Conservation (phyloP, 2,797 vertebrate species). For the Sphaeramia orbicularis region DNA sequence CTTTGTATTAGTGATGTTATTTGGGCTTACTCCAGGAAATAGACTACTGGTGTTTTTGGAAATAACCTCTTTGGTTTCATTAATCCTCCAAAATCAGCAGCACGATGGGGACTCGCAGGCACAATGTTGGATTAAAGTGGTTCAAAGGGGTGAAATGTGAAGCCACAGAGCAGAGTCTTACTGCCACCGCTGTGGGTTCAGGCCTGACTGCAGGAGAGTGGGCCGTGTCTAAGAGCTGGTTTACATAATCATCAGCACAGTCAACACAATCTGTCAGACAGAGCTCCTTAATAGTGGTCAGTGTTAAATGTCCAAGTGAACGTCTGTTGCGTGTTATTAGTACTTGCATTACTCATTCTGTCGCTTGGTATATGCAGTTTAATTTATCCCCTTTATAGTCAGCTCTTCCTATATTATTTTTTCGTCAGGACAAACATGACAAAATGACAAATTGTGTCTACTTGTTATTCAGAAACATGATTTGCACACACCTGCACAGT, state of each 20-base stretch:
- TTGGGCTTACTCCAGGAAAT: not conserved
- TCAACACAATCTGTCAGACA: conserved; percentile 17
- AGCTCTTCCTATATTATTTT: not conserved
- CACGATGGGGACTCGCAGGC: conserved; percentile 7
- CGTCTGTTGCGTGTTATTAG: too few species aligned
- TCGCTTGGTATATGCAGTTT: too few species aligned
- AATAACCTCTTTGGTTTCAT: conserved; percentile 15
- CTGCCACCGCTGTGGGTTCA: conserved; percentile 54
- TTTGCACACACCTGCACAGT: conserved; percentile 32
- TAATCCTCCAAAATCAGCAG: conserved; percentile 1
- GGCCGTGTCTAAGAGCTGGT: not conserved
- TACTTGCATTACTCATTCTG: too few species aligned
- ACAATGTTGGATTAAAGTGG: not conserved
- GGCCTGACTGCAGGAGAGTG: conserved; percentile 27
- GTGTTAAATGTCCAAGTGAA: not conserved
- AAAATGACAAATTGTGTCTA: not conserved
- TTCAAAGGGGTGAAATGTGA: conserved; percentile 3
- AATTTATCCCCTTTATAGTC: not conserved
- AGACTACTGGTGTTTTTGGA: conserved; percentile 9
- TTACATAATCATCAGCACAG: not conserved
- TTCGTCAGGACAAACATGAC: not conserved
- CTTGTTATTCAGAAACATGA: conserved; percentile 2
- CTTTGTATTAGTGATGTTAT: not conserved
- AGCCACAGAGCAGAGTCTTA: conserved; percentile 51
- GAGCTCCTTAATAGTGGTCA: not conserved